Evolutionary conservation across 1,140 invertebrate genomes (phyloP).

Genomic region (Battus philenor): DNA sequence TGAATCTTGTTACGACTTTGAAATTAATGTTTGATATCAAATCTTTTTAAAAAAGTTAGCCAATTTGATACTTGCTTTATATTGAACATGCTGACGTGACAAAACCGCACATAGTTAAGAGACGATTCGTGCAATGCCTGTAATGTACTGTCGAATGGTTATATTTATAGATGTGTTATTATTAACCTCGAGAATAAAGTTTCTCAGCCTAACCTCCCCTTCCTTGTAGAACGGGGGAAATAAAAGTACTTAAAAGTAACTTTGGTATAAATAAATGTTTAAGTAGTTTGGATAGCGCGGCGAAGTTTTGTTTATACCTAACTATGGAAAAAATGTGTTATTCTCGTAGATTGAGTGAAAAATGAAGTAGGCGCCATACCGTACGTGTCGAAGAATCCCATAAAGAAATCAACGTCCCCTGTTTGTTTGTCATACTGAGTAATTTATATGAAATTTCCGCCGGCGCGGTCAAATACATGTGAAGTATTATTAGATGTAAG

Average conservation of each 20-base stretch:
- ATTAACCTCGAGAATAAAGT: slow-evolving; percentile 1
- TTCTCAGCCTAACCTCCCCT: not conserved
- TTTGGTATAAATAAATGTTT: slow-evolving; percentile 12
- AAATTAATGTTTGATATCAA: too few relatives aligned
- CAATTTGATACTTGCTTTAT: too few relatives aligned
- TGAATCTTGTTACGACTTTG: too few relatives aligned
- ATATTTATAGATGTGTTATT: slow-evolving; percentile 8
- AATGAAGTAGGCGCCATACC: too few relatives aligned
- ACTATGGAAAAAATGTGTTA: slow-evolving; percentile 4
- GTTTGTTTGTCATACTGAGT: slow-evolving; percentile 10
- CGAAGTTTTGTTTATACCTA: slow-evolving; percentile 9
- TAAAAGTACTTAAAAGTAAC: slow-evolving; percentile 12
- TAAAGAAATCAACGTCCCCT: slow-evolving; percentile 9
- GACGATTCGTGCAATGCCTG: not conserved
- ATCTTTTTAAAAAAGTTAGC: too few relatives aligned
- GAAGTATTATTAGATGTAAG: too few relatives aligned
- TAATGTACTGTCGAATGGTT: not conserved
- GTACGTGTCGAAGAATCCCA: slow-evolving; percentile 2
- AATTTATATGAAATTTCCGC: too few relatives aligned
- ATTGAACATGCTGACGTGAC: too few relatives aligned
- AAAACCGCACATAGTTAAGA: too few relatives aligned
- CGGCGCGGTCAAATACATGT: too few relatives aligned
- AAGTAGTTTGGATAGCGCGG: slow-evolving; percentile 10
- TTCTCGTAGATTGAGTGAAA: slow-evolving; percentile 4
- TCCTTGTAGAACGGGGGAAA: not conserved